These are phyloP conservation scores for Zaprionus kolodkinae DNA, from an alignment of 1,140 invertebrate species.

Conservation along the genomic window DNA sequence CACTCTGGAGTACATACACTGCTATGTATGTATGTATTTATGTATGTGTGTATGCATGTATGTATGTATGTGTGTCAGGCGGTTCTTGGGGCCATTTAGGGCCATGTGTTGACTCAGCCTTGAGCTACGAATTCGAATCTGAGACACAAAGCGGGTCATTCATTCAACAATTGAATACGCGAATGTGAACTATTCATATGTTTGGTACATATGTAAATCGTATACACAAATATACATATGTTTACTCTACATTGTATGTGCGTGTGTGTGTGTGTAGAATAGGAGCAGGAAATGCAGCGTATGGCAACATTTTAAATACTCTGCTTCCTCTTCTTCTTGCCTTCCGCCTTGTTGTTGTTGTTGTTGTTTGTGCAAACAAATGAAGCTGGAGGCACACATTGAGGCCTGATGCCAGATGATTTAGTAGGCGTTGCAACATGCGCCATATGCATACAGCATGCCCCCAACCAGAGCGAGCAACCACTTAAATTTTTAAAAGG, in stretches of 20 bases:
- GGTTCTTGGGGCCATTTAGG: constrained; percentile 15
- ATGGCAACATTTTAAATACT: constrained; percentile 61
- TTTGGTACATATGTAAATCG: no score
- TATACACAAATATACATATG: not conserved
- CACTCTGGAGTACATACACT: not conserved
- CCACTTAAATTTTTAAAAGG: constrained; percentile 72
- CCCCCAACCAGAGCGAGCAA: constrained; percentile 45
- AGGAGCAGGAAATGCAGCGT: constrained; percentile 72
- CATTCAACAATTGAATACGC: constrained; percentile 45
- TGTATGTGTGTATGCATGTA: not conserved
- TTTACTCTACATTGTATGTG: not conserved
- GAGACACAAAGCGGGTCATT: constrained; percentile 49
- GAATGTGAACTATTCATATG: constrained; percentile 19
- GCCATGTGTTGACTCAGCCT: constrained; percentile 31
- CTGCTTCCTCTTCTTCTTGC: not conserved
- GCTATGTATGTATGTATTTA: not conserved
- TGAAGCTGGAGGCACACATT: constrained; percentile 58
- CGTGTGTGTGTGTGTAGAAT: constrained; percentile 14
- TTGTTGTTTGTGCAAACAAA: constrained; percentile 64
- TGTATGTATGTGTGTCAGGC: constrained; percentile 3
- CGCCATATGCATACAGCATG: constrained; percentile 78
- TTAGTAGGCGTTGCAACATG: constrained; percentile 81
- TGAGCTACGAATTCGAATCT: constrained; percentile 6
- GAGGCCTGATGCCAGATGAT: constrained; percentile 75
- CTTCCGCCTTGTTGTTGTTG: constrained; percentile 35